Conservation (phyloP, 2,113 vertebrate genomes). For the Pelodiscus sinensis region DNA sequence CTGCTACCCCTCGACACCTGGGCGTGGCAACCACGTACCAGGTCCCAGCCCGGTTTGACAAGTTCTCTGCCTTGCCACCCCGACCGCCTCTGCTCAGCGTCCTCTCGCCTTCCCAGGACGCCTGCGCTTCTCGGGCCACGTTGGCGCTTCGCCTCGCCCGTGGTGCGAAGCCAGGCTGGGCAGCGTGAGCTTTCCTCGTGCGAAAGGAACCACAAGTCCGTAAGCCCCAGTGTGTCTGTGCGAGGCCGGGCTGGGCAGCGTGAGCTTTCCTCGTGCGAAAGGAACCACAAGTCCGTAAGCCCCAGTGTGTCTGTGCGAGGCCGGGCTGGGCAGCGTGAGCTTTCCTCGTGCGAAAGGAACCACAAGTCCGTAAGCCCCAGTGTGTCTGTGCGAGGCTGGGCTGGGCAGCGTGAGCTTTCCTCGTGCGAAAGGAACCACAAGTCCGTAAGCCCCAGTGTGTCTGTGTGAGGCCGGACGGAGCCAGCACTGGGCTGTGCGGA, state of each 20-base stretch:
- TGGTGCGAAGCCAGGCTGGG: neutral
- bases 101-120: neutral
- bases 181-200: accelerated
- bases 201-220: neutral
- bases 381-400: neutral
- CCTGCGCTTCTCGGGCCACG: neutral
- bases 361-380: neutral
- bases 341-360: neutral
- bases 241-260: accelerated
- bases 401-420: accelerated
- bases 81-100: neutral
- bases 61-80: neutral
- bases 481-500: neutral
- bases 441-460: neutral
- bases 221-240: neutral
- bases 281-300: neutral
- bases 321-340: accelerated
- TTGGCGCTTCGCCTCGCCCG: neutral
- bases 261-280: neutral
- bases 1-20: no score
- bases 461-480: neutral
- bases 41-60: accelerated
- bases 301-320: neutral
- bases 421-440: neutral
- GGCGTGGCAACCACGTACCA: neutral